Conservation (phyloP, 2,888 invertebrate genomes). For the Caenorhabditis virilis region DNA sequence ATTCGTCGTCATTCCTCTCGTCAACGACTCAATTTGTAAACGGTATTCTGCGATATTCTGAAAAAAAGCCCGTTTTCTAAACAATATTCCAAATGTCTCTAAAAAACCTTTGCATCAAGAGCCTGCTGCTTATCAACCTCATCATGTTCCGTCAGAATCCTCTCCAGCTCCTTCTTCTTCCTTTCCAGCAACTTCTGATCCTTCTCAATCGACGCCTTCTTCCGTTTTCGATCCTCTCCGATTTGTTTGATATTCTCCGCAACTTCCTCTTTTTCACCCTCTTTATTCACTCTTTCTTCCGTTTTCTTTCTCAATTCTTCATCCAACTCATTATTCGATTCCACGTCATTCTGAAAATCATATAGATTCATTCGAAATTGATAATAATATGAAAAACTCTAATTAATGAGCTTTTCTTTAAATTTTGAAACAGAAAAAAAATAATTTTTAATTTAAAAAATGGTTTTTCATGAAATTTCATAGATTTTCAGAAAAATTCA, state of each 20-base stretch:
- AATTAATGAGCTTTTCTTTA: no score
- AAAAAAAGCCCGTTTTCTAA: no score
- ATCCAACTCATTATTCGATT: not conserved
- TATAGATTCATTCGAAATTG: no score
- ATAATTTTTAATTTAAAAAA: no score
- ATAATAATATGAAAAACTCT: no score
- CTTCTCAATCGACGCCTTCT: slow-evolving; percentile 67
- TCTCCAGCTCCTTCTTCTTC: slow-evolving; percentile 17
- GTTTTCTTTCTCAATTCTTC: slow-evolving; percentile 1
- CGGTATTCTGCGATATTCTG: no score
- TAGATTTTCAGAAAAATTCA: no score
- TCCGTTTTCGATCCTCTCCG: slow-evolving; percentile 9
- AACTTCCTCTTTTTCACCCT: slow-evolving; percentile 6
- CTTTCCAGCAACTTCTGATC: slow-evolving; percentile 7
- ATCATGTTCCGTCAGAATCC: not conserved
- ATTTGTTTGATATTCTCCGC: slow-evolving; percentile 69
- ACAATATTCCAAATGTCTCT: no score
- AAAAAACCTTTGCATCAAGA: slow-evolving; percentile 4
- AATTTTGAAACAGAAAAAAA: no score
- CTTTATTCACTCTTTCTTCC: slow-evolving; percentile 16
- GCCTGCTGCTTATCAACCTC: slow-evolving; percentile 1
- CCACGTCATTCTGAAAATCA: slow-evolving; percentile 3
- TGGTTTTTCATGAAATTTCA: no score
- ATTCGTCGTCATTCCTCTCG: slow-evolving; percentile 81
- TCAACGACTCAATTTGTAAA: slow-evolving; percentile 77